phyloP scores from a whole-genome alignment of 2,888 invertebrate species.

The Hybos culiciformis region DNA sequence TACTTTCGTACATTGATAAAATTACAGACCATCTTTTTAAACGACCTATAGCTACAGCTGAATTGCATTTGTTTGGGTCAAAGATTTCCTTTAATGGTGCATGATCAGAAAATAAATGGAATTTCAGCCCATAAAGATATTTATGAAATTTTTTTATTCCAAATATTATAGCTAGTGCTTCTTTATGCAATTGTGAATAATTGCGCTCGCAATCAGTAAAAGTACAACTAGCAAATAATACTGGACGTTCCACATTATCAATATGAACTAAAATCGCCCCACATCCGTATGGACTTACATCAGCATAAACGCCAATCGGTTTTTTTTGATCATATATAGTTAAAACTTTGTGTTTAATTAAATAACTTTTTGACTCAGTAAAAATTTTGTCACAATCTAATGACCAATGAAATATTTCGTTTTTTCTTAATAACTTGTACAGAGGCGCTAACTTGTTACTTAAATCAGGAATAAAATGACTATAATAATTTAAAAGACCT shows the following conservation, averaged over 20 bases:
- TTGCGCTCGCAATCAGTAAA: not conserved
- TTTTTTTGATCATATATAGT: not conserved
- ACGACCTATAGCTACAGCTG: not conserved
- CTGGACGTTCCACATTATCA: not conserved
- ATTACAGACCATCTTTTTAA: constrained; percentile 4
- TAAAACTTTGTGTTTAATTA: not conserved
- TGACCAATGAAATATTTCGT: not conserved
- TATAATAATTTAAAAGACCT: constrained; percentile 9
- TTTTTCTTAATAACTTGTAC: constrained; percentile 4
- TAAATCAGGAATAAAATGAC: constrained; percentile 6
- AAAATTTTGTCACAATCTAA: not conserved
- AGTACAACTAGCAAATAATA: not conserved
- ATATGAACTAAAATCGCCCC: not conserved
- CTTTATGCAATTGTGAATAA: not conserved
- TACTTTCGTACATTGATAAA: constrained; percentile 2
- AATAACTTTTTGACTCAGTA: not conserved
- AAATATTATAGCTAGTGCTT: not conserved
- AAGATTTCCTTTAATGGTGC: not conserved
- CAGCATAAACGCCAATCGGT: no score
- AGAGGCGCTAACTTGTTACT: not conserved
- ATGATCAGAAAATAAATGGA: not conserved
- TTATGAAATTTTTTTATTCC: not conserved
- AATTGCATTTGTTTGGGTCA: not conserved
- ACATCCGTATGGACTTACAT: not conserved
- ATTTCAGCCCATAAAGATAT: not conserved